Conservation (phyloP, 2,888 invertebrate genomes). For the Harpagoxenus sublaevis region DNA sequence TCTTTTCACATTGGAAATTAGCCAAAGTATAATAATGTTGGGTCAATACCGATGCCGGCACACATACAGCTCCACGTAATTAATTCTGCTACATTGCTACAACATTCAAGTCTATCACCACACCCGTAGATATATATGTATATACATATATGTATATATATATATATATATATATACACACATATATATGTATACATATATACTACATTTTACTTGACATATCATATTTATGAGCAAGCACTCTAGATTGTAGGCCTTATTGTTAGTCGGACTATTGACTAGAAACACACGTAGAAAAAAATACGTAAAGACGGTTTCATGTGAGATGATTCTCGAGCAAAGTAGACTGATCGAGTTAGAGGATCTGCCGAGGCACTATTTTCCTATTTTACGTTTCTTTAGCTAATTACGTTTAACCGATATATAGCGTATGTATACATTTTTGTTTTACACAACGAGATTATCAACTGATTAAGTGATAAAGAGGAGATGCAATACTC, state of each 20-base stretch:
- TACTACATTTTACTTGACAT: constrained; percentile 78
- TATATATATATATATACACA: constrained; percentile 2
- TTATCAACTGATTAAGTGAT: constrained; percentile 69
- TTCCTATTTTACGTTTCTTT: constrained; percentile 50
- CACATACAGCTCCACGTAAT: constrained; percentile 47
- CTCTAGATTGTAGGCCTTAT: constrained; percentile 71
- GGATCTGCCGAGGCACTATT: constrained; percentile 51
- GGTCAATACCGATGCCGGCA: constrained; percentile 21
- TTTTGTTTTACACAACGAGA: constrained; percentile 60
- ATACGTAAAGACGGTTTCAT: constrained; percentile 22
- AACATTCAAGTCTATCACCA: constrained; percentile 67
- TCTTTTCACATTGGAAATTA: constrained; percentile 18
- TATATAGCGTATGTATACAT: constrained; percentile 28
- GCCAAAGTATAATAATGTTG: constrained; percentile 5
- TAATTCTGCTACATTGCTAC: constrained; percentile 54
- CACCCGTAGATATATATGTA: constrained; percentile 59
- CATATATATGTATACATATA: constrained; percentile 10
- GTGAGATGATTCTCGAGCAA: constrained; percentile 29
- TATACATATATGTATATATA: not conserved
- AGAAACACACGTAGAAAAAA: constrained; percentile 55
- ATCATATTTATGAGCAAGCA: constrained; percentile 78
- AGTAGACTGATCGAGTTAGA: constrained; percentile 39
- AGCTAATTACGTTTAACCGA: constrained; percentile 43
- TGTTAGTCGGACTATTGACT: constrained; percentile 66
- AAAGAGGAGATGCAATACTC: constrained; percentile 40